Percentiles rank a stretch among this genome's conserved stretches.
phyloP scores from a whole-genome alignment of 1,140 invertebrate genomes.

The Drosophila ohnishii region DNA sequence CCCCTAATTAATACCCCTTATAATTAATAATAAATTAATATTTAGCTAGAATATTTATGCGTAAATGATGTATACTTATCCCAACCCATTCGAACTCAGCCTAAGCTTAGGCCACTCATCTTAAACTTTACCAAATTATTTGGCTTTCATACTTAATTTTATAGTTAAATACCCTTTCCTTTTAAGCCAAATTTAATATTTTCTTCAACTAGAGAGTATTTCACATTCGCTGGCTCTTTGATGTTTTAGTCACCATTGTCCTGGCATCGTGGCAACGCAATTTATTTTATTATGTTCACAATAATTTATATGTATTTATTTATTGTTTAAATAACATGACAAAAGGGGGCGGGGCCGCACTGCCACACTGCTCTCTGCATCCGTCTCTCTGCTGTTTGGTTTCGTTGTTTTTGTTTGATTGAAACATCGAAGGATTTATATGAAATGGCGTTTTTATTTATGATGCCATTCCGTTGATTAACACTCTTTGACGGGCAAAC shows the following conservation, averaged over 20 bases:
- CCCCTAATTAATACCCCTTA: background rate
- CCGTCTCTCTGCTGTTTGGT: background rate
- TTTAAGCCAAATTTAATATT: background rate
- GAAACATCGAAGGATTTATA: conserved; percentile 76
- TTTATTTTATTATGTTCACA: conserved; percentile 59
- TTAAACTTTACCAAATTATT: background rate
- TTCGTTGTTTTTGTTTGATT: conserved; percentile 70
- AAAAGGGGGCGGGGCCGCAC: background rate
- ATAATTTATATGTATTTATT: conserved; percentile 66
- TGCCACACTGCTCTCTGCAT: background rate
- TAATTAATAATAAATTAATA: background rate
- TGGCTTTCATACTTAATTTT: background rate
- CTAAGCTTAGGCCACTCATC: background rate
- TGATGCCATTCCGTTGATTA: conserved; percentile 80
- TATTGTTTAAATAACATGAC: conserved; percentile 65
- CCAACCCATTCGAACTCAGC: background rate
- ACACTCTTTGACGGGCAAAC: conserved; percentile 66
- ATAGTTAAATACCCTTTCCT: background rate
- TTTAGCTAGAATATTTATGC: background rate
- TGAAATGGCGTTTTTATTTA: conserved; percentile 79
- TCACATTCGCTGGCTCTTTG: background rate
- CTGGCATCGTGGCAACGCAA: conserved; percentile 16
- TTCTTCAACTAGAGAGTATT: background rate
- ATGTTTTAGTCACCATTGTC: conserved; percentile 11
- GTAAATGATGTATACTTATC: background rate